phyloP scores from a whole-genome alignment of 1,140 invertebrate species.

The Agrilus planipennis region DNA sequence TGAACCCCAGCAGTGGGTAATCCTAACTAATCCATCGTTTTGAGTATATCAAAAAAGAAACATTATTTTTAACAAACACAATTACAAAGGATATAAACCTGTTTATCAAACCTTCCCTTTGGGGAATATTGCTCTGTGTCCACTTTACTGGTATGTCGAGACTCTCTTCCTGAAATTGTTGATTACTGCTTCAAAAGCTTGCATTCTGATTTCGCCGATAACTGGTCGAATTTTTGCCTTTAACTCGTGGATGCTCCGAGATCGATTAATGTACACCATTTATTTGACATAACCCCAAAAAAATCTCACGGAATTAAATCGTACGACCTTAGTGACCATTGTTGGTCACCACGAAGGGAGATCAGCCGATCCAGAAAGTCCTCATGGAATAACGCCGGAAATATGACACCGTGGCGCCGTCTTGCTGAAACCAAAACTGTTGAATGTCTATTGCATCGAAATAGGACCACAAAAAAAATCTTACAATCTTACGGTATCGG shows the following conservation, averaged over 20 bases:
- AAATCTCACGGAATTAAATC: background rate
- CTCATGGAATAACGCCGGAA: conserved; percentile 1
- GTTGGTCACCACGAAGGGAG: conserved; percentile 1
- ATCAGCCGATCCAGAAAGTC: conserved; percentile 1
- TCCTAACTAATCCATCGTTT: too few relatives aligned
- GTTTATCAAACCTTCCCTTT: too few relatives aligned
- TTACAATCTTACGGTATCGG: conserved; percentile 4
- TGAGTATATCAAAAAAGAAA: too few relatives aligned
- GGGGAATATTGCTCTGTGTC: too few relatives aligned
- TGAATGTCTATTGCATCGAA: conserved; percentile 5
- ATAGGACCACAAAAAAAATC: conserved; percentile 4
- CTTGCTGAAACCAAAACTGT: conserved; percentile 6
- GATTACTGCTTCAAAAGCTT: background rate
- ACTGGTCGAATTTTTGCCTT: background rate
- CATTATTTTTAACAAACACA: too few relatives aligned
- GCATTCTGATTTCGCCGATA: conserved; percentile 2
- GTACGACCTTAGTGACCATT: conserved; percentile 1
- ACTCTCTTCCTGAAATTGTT: background rate
- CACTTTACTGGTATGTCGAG: background rate
- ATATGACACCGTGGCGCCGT: conserved; percentile 1
- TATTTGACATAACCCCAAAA: background rate
- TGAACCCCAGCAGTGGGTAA: too few relatives aligned
- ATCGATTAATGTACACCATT: conserved; percentile 1
- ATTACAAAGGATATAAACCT: too few relatives aligned
- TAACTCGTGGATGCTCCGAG: conserved; percentile 2